A percentile compares a stretch with the other conserved stretches of the same genome.
phyloP scores from a whole-genome alignment of 2,113 vertebrate genomes.

The Meleagris gallopavo region DNA sequence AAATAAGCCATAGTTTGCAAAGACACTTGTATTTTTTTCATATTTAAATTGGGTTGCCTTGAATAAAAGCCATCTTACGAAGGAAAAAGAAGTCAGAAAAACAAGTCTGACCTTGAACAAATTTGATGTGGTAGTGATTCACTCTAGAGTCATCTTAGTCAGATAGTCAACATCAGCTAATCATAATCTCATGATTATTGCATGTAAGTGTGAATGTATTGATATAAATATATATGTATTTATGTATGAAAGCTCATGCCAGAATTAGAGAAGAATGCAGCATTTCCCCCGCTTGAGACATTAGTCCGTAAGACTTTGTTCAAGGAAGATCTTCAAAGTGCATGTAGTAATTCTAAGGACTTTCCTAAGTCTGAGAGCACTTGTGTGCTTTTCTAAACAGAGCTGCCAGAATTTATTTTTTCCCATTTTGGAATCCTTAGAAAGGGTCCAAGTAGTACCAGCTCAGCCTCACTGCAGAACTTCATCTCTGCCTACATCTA shows the following conservation, averaged over 20 bases:
- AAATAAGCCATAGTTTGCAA: slow-evolving; percentile 32
- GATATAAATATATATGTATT: slow-evolving; percentile 7
- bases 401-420: not conserved
- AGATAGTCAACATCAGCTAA: slow-evolving; percentile 71
- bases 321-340: not conserved
- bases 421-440: not conserved
- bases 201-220: slow-evolving; percentile 14
- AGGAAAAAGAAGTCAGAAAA: slow-evolving; percentile 46
- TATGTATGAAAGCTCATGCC: slow-evolving; percentile 48
- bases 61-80: slow-evolving; percentile 1
- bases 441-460: not conserved
- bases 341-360: not conserved
- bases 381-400: not conserved
- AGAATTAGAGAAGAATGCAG: slow-evolving; percentile 50
- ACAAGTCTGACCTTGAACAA: slow-evolving; percentile 41
- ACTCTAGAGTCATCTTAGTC: slow-evolving; percentile 67
- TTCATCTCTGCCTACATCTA: not conserved
- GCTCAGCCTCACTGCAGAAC: not conserved
- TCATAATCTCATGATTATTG: slow-evolving; percentile 71
- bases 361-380: not conserved
- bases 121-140: slow-evolving; percentile 72
- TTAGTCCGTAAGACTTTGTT: not conserved
- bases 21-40: not conserved
- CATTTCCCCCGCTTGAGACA: not conserved
- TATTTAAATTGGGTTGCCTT: slow-evolving; percentile 14